These are phyloP conservation scores for Drymonia ruficornis DNA, from an alignment of 2,888 invertebrate species.

Conservation along the genomic window DNA sequence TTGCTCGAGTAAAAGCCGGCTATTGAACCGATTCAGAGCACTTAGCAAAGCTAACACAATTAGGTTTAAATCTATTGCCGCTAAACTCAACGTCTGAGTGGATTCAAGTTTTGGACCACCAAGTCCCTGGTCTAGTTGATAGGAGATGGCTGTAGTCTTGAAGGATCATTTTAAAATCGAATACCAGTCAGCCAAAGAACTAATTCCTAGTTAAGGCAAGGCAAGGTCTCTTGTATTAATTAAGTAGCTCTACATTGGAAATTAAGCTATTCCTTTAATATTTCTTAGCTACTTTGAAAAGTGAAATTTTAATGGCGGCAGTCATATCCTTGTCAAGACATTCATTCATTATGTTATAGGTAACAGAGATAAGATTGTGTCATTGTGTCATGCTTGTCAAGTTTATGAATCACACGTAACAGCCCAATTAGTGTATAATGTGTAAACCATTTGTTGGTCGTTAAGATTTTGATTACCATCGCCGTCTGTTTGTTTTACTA, in stretches of 20 bases:
- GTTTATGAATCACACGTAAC: background rate
- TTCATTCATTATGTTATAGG: background rate
- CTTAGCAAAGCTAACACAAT: slow-evolving; percentile 43
- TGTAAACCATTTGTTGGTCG: background rate
- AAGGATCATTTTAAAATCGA: background rate
- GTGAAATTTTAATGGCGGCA: too few species aligned
- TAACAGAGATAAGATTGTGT: background rate
- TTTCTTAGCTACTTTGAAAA: too few species aligned
- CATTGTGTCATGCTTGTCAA: slow-evolving; percentile 2
- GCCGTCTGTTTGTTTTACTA: background rate
- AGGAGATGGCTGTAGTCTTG: background rate
- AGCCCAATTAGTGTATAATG: background rate
- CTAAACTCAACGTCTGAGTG: background rate
- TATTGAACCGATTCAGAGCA: slow-evolving; percentile 50
- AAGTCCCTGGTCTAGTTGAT: background rate
- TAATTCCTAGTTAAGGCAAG: too few species aligned
- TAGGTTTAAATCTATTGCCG: slow-evolving; percentile 28
- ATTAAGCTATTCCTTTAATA: too few species aligned
- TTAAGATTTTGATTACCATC: slow-evolving; percentile 1
- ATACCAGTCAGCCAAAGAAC: too few species aligned
- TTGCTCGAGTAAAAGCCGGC: slow-evolving; percentile 62
- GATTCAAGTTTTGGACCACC: background rate
- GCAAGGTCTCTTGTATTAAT: too few species aligned
- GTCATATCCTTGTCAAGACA: background rate
- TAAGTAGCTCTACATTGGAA: too few species aligned